Conservation (phyloP, 2,888 invertebrate species). For the Troides aeacus region DNA sequence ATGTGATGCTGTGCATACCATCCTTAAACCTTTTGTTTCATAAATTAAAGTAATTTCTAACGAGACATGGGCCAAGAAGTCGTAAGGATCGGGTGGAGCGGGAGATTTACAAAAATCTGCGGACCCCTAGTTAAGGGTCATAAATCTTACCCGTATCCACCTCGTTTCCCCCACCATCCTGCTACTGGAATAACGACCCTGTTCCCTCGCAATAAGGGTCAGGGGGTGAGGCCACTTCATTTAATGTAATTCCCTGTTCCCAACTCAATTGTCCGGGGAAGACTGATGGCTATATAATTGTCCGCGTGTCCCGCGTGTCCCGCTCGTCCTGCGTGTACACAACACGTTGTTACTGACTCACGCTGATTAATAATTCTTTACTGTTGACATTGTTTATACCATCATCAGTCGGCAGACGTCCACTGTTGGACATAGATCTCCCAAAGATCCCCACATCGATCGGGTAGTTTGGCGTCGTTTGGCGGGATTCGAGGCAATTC, state of each 20-base stretch:
- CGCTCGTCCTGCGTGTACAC: neutral
- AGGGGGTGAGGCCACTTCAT: conserved; percentile 22
- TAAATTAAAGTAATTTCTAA: conserved; percentile 19
- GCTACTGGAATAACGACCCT: conserved; percentile 28
- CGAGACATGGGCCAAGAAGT: conserved; percentile 27
- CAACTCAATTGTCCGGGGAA: conserved; percentile 42
- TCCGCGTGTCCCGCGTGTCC: conserved; percentile 10
- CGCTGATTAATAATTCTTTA: conserved; percentile 22
- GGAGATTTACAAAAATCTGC: conserved; percentile 32
- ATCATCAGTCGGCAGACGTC: no score
- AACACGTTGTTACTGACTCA: conserved; percentile 31
- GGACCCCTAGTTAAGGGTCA: conserved; percentile 34
- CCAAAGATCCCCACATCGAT: no score
- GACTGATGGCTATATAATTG: conserved; percentile 48
- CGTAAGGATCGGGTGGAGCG: conserved; percentile 14
- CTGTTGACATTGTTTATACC: conserved; percentile 1
- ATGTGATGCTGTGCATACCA: no score
- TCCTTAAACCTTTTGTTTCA: conserved; percentile 12
- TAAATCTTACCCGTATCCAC: conserved; percentile 38
- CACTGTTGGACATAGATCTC: no score
- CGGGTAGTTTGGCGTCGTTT: no score
- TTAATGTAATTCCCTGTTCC: conserved; percentile 30
- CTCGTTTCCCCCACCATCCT: conserved; percentile 25
- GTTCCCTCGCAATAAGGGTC: conserved; percentile 27
- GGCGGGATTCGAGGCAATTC: no score